These are phyloP conservation scores for Nomada lathburiana DNA, from an alignment of 2,888 invertebrate genomes.

Conservation along the genomic window DNA sequence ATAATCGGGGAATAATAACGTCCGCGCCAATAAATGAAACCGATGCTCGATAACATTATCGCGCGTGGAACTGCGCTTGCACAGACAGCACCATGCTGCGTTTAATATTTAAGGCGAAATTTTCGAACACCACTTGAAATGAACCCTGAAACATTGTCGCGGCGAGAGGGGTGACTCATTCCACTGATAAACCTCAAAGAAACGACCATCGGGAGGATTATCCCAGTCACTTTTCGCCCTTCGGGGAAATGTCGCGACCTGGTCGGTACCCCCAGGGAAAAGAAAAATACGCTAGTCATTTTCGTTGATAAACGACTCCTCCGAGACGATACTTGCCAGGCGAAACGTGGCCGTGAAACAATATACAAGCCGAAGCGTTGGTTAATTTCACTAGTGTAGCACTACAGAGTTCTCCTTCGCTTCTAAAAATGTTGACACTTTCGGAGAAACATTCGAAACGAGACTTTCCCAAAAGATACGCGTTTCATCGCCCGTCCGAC, in stretches of 20 bases:
- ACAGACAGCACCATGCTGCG: conserved; percentile 22
- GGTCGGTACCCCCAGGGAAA: neutral
- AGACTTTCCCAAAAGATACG: neutral
- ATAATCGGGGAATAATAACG: conserved; percentile 10
- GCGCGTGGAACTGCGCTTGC: neutral
- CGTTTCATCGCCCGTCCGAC: neutral
- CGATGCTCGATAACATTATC: conserved; percentile 9
- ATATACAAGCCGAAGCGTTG: neutral
- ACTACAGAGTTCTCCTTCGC: no score
- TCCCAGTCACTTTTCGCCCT: neutral
- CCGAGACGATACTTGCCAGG: conserved; percentile 6
- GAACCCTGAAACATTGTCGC: conserved; percentile 76
- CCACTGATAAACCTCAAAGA: conserved; percentile 66
- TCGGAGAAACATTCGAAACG: neutral
- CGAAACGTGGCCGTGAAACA: neutral
- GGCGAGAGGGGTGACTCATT: conserved; percentile 78
- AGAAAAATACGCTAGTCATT: conserved; percentile 1
- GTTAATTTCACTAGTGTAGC: neutral
- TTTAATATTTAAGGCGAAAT: conserved; percentile 76
- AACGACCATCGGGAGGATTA: conserved; percentile 9
- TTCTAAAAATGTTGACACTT: neutral
- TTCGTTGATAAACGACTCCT: conserved; percentile 13
- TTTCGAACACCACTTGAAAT: conserved; percentile 64
- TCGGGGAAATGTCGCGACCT: neutral
- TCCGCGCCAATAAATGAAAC: conserved; percentile 3